Conservation (phyloP, 2,113 vertebrate species). For the Scophthalmus maximus region DNA sequence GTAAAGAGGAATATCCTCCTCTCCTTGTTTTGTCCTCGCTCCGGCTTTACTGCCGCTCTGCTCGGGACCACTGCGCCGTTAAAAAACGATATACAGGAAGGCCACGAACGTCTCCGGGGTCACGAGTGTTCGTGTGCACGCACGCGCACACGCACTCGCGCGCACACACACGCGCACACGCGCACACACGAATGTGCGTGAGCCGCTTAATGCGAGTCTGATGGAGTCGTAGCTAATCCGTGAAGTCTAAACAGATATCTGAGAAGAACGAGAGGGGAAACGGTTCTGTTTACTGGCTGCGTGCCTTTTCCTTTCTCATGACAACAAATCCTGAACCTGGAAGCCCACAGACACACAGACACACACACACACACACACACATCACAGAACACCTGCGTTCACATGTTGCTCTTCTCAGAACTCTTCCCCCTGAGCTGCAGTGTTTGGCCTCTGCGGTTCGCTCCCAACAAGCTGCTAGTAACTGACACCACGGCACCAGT, state of each 20-base stretch:
- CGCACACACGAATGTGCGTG: slow-evolving; percentile 15
- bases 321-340: slow-evolving; percentile 68
- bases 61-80: slow-evolving; percentile 47
- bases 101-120: slow-evolving; percentile 61
- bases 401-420: slow-evolving; percentile 60
- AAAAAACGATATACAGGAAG: slow-evolving; percentile 75
- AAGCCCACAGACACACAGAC: slow-evolving; percentile 28
- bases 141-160: too few species aligned
- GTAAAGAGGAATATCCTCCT: slow-evolving; percentile 13
- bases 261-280: slow-evolving; percentile 55
- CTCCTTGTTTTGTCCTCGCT: slow-evolving; percentile 45
- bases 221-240: slow-evolving; percentile 63
- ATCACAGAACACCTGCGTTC: slow-evolving; percentile 64
- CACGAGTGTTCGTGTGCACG: slow-evolving; percentile 4
- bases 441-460: slow-evolving; percentile 18
- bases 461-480: slow-evolving; percentile 21
- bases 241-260: slow-evolving; percentile 68
- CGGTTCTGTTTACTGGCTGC: slow-evolving; percentile 63
- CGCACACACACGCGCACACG: neutral
- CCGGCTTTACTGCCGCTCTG: slow-evolving; percentile 65
- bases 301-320: slow-evolving; percentile 56
- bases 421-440: slow-evolving; percentile 41
- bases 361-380: slow-evolving; percentile 44
- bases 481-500: slow-evolving; percentile 1
- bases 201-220: slow-evolving; percentile 37